These are phyloP conservation scores for Dicrostonyx torquatus DNA, from an alignment of 2,797 vertebrate species.

Conservation along the genomic window DNA sequence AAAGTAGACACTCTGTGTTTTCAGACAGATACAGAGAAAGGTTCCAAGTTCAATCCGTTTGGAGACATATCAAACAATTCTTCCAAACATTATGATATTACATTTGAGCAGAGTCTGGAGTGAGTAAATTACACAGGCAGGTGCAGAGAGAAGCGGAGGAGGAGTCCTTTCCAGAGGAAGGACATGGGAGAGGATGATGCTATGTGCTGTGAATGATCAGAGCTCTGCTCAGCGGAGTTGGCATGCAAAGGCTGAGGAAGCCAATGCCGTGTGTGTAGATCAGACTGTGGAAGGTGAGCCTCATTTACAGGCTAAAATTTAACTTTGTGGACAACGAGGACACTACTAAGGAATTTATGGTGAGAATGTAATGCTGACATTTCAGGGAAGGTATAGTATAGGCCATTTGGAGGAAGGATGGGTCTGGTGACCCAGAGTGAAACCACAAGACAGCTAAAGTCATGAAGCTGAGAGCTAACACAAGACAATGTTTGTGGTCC, in stretches of 20 bases:
- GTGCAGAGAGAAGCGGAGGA: not conserved
- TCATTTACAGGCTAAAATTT: not conserved
- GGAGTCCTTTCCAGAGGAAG: not conserved
- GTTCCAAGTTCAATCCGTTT: not conserved
- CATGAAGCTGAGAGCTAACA: not conserved
- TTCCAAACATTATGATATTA: not conserved
- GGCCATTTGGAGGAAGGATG: not conserved
- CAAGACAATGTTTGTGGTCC: not conserved
- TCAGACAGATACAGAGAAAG: not conserved
- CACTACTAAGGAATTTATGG: slow-evolving; percentile 28
- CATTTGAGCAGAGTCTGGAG: not conserved
- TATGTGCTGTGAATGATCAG: too few species aligned
- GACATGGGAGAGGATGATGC: not conserved
- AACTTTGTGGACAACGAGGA: not conserved
- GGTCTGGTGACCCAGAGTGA: not conserved
- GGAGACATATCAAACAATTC: not conserved
- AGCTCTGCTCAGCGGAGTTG: not conserved
- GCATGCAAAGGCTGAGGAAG: not conserved
- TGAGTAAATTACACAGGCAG: not conserved
- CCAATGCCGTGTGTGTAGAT: not conserved
- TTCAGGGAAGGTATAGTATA: slow-evolving; percentile 19
- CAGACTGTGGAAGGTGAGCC: not conserved
- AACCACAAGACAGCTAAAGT: not conserved
- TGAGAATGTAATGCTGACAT: not conserved
- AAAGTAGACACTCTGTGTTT: not conserved